Conservation (phyloP, 2,888 invertebrate species). For the Leptogaster cylindrica region DNA sequence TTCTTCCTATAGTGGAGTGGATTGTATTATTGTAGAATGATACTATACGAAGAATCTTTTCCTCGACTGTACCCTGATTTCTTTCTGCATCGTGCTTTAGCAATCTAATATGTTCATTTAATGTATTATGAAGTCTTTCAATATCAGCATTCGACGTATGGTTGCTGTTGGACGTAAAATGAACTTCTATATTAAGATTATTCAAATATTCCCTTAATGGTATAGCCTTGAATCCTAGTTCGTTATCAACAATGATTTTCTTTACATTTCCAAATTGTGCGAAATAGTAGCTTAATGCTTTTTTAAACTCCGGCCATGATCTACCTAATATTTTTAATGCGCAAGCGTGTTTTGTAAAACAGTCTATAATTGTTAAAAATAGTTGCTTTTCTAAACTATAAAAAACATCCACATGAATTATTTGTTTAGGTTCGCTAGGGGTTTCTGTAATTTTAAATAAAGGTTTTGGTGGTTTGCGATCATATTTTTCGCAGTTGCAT, state of each 20-base stretch:
- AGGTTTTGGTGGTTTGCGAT: not conserved
- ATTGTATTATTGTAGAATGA: conserved; percentile 15
- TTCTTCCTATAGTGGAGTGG: conserved; percentile 26
- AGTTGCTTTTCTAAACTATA: conserved; percentile 21
- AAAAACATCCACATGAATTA: conserved; percentile 41
- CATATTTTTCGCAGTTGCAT: too few relatives aligned
- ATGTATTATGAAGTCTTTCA: not conserved
- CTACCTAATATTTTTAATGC: conserved; percentile 26
- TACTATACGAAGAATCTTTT: conserved; percentile 8
- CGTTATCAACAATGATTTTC: not conserved
- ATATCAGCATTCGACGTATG: conserved; percentile 11
- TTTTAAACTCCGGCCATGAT: conserved; percentile 39
- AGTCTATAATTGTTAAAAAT: conserved; percentile 41
- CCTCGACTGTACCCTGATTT: not conserved
- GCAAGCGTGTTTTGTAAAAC: conserved; percentile 34
- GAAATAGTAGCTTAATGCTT: not conserved
- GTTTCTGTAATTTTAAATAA: conserved; percentile 28
- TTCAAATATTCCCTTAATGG: not conserved
- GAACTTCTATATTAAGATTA: not conserved
- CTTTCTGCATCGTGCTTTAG: conserved; percentile 3
- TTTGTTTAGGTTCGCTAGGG: not conserved
- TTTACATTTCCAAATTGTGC: not conserved
- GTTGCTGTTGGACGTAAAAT: conserved; percentile 1
- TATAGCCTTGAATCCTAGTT: not conserved
- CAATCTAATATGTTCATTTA: conserved; percentile 9